Evolutionary conservation across 2,888 invertebrate species (phyloP).

Genomic region (Leptinotarsa juncta): DNA sequence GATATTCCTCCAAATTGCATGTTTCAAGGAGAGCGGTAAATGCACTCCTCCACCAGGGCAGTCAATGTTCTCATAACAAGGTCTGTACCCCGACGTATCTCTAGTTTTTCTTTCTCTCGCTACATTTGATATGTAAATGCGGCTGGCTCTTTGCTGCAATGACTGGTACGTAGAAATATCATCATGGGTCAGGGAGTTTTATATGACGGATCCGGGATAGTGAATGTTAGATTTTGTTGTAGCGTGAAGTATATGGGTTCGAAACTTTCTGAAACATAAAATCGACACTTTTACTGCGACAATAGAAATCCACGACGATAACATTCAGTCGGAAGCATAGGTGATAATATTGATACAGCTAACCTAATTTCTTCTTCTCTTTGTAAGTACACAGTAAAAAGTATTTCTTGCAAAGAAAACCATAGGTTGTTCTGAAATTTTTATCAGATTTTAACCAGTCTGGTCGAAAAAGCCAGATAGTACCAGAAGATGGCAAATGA

Average conservation of each 20-base stretch:
- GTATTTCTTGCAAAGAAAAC: no score
- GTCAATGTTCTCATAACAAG: constrained; percentile 39
- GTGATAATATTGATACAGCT: no score
- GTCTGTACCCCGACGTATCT: constrained; percentile 35
- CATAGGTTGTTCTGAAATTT: no score
- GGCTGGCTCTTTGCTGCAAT: constrained; percentile 4
- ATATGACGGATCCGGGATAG: background rate
- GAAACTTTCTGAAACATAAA: background rate
- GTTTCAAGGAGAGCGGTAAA: constrained; percentile 30
- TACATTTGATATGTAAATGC: constrained; percentile 35
- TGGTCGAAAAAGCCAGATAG: no score
- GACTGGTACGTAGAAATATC: constrained; percentile 2
- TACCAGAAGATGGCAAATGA: no score
- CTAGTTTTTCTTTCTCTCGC: constrained; percentile 22
- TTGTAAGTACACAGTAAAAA: no score
- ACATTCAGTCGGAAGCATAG: no score
- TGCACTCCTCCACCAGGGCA: constrained; percentile 30
- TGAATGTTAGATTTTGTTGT: background rate
- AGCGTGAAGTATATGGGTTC: background rate
- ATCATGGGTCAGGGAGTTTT: constrained; percentile 10
- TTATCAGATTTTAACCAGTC: no score
- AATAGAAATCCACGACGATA: background rate
- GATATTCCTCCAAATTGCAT: constrained; percentile 25
- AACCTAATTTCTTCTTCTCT: no score
- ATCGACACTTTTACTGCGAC: background rate